These are phyloP conservation scores for Bradynema listronoti DNA, from an alignment of 1,140 invertebrate species.

Conservation along the genomic window DNA sequence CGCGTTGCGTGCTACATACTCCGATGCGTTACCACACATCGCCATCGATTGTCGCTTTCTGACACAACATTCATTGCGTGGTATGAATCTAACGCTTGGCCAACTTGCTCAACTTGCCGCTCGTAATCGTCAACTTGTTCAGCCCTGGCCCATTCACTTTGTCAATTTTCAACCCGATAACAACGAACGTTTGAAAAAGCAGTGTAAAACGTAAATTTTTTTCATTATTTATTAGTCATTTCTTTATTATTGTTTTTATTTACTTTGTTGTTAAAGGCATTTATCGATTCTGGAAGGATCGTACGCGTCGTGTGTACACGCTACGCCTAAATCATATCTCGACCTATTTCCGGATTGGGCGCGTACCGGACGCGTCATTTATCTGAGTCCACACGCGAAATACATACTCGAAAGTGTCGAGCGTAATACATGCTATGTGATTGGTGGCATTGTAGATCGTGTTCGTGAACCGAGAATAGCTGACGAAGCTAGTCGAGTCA, in stretches of 20 bases:
- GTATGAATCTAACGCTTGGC: slow-evolving; percentile 17
- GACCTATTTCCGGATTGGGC: slow-evolving; percentile 21
- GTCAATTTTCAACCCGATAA: slow-evolving; percentile 6
- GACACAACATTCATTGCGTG: slow-evolving; percentile 11
- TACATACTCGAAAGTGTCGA: slow-evolving; percentile 20
- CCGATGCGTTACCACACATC: slow-evolving; percentile 20
- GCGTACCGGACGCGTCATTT: slow-evolving; percentile 14
- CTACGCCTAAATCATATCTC: slow-evolving; percentile 19
- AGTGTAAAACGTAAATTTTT: background rate
- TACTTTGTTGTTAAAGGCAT: background rate
- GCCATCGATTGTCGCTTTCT: slow-evolving; percentile 27
- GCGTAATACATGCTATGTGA: slow-evolving; percentile 26
- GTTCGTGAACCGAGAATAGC: slow-evolving; percentile 19
- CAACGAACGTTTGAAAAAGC: background rate
- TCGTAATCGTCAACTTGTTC: slow-evolving; percentile 5
- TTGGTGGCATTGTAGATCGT: slow-evolving; percentile 31
- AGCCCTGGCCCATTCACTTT: slow-evolving; percentile 26
- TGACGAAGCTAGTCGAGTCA: slow-evolving; percentile 12
- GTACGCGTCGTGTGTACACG: slow-evolving; percentile 10
- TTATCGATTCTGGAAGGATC: background rate
- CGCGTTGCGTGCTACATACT: slow-evolving; percentile 2
- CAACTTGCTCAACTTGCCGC: slow-evolving; percentile 19
- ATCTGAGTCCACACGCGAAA: slow-evolving; percentile 29
- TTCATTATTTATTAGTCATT: background rate
- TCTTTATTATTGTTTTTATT: background rate